A percentile compares a stretch with the other conserved stretches of the same genome.
These are phyloP conservation scores for Florisuga fusca DNA, from an alignment of 2,797 vertebrate species.

Conservation along the genomic window DNA sequence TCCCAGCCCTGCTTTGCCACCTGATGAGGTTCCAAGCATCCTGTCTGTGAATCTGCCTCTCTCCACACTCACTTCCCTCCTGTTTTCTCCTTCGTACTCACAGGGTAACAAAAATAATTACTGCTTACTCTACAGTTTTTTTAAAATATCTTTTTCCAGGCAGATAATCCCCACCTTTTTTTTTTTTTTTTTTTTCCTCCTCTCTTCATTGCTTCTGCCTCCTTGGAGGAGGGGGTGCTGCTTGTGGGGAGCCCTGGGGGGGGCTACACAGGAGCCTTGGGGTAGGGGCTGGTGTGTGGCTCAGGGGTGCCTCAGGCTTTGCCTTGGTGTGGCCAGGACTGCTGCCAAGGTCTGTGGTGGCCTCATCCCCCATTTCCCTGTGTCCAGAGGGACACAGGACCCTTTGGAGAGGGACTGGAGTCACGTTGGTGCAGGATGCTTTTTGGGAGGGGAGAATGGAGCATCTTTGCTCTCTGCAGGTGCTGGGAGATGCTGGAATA, in stretches of 20 bases:
- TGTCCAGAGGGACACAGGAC: rapidly evolving
- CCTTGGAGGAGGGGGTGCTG: neutral
- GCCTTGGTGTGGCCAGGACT: rapidly evolving
- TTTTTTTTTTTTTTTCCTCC: neutral
- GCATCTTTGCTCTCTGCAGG: rapidly evolving
- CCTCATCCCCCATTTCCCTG: rapidly evolving
- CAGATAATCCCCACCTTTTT: neutral
- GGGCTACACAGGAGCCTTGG: neutral
- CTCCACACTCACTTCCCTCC: neutral
- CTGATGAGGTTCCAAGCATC: slow-evolving; percentile 53
- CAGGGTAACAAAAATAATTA: slow-evolving; percentile 17
- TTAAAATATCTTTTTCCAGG: neutral
- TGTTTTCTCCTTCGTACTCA: neutral
- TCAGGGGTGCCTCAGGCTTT: rapidly evolving
- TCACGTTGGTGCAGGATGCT: rapidly evolving
- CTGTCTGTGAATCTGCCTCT: neutral
- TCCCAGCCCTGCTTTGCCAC: neutral
- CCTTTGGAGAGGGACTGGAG: rapidly evolving
- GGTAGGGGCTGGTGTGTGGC: rapidly evolving
- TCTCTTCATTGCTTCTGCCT: neutral
- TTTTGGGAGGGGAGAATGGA: neutral
- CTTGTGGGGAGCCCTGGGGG: neutral
- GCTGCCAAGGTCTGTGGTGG: rapidly evolving
- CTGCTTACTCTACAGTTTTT: slow-evolving; percentile 11
- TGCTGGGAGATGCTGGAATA: neutral